These are phyloP conservation scores for Dermatemys mawii DNA, from an alignment of 2,113 vertebrate genomes.

Conservation along the genomic window DNA sequence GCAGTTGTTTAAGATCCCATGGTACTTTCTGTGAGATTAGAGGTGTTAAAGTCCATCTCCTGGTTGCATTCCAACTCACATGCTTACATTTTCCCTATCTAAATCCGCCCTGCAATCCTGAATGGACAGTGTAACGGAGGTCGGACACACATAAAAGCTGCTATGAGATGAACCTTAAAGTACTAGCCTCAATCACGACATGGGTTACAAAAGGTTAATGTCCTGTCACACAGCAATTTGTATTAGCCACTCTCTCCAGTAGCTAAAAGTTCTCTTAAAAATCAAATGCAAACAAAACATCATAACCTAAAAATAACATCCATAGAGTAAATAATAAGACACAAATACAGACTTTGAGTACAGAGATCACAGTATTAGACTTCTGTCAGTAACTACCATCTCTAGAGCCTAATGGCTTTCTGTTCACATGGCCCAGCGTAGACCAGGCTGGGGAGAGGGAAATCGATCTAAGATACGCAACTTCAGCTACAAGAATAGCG, in stretches of 20 bases:
- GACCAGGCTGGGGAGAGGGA: too few relatives aligned
- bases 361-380: neutral
- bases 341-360: neutral
- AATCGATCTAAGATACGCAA: too few relatives aligned
- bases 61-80: conserved; percentile 11
- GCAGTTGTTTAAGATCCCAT: neutral
- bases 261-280: neutral
- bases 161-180: neutral
- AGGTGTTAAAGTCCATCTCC: neutral
- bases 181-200: neutral
- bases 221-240: neutral
- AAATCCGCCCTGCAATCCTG: neutral
- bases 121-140: neutral
- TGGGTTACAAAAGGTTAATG: neutral
- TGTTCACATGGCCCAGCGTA: too few relatives aligned
- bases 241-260: neutral
- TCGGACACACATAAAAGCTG: neutral
- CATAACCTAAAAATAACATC: neutral
- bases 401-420: neutral
- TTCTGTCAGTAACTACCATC: neutral
- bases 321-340: neutral
- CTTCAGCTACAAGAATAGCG: too few relatives aligned
- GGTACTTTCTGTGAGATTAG: neutral
- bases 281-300: neutral
- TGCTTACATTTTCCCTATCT: neutral